Base-by-base conservation (phyloP, 2,113 vertebrate species). In the Verasper variegatus region DNA sequence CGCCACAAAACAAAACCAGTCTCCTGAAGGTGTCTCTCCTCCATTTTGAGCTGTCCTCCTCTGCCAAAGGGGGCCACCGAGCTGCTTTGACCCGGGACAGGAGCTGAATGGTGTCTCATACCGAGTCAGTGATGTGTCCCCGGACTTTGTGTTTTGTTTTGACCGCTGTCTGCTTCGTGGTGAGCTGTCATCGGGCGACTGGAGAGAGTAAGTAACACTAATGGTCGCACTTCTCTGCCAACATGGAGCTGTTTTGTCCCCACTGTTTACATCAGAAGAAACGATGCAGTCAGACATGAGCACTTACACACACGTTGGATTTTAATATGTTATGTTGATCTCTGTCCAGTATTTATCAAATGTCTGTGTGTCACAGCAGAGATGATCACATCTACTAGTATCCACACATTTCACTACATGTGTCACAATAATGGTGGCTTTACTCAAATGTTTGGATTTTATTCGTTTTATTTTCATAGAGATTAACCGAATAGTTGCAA, bases 171-270 rank as follows among this genome's bases (percentile, higher is more conserved):
- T 92, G 79, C 88, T 37, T 92, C 13, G 17, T 90, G 79, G 90
- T 90, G 86, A 89, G 84, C 87, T 92, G 90, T 91, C 91, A 91
- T 15, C 88, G 63, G 73, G 88, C 88, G 12, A 71, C 63, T 23
- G 94, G 88, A 86, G 94, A 95, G 79, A 89, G 95, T 95, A 78
- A 94, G 95, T 94, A 74, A 63, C 35, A 57, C 35, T 8, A 10
- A 67, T 67, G 59, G 42, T 72, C 20, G 56, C n/a, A 27, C 23
- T 73, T 59, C n/a, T 15, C 3, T 2, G 0, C 17, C n/a, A 14
- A 52, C 56, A 2, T 45, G 0, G 2, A 21, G 0, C 3, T 2
- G 67, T 35, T 63, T 18, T 31, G 37, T 24, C 27, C 9, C 35
- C 1, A 2, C 1, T 56, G 27, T 54, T 0, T 21, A 1, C 12